These are phyloP conservation scores for Argyrosomus japonicus DNA, from an alignment of 2,113 vertebrate genomes.

Conservation along the genomic window DNA sequence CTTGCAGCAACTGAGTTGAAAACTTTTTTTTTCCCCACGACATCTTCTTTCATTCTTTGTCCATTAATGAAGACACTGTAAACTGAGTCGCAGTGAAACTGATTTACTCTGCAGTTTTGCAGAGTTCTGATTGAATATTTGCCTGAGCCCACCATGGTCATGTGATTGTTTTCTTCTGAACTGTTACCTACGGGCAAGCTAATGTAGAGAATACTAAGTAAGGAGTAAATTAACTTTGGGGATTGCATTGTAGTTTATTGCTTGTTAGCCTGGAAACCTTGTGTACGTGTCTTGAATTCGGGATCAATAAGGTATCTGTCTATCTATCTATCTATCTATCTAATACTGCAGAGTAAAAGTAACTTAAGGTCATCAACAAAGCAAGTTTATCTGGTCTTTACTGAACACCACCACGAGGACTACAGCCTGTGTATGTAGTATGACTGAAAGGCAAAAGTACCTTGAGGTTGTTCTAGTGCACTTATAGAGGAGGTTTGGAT, in stretches of 20 bases:
- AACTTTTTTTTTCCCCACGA: not conserved
- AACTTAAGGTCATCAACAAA: not conserved
- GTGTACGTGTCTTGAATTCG: too few species aligned
- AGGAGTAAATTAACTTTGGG: too few species aligned
- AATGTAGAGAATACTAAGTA: not conserved
- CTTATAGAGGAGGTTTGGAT: not conserved
- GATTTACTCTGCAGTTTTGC: not conserved
- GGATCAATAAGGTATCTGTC: too few species aligned
- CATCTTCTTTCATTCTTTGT: not conserved
- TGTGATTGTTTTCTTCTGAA: not conserved
- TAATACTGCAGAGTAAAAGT: not conserved
- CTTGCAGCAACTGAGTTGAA: not conserved
- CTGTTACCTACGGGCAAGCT: not conserved
- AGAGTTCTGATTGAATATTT: not conserved
- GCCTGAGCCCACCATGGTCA: not conserved
- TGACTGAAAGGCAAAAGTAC: not conserved
- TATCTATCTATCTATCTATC: not conserved
- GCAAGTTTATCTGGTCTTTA: not conserved
- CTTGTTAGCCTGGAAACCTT: not conserved
- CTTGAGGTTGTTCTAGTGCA: not conserved
- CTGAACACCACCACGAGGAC: too few species aligned
- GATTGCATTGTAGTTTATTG: not conserved
- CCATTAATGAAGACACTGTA: not conserved
- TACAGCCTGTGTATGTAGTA: not conserved
- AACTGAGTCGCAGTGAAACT: not conserved